Evolutionary conservation across 2,797 vertebrate genomes (phyloP).

Genomic region (Carapus acus): DNA sequence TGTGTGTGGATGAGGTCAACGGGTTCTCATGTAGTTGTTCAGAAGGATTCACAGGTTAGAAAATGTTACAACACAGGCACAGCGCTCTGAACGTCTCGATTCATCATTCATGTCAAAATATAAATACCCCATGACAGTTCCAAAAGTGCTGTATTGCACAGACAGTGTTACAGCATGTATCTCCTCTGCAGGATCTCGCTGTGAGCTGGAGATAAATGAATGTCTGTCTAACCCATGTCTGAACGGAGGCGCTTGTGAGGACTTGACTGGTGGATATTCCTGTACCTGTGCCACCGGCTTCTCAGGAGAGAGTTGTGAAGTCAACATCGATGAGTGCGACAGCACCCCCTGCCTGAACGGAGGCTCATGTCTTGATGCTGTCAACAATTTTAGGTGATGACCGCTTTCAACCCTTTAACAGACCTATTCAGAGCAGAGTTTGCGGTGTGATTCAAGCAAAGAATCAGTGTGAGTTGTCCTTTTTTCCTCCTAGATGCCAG

Average conservation of each 20-base stretch:
- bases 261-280: conserved; percentile 78
- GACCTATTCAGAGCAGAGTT: too few species aligned
- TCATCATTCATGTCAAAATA: too few species aligned
- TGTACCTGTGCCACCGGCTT: conserved; percentile 86
- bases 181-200: conserved; percentile 72
- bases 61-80: too few species aligned
- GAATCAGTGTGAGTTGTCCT: background rate
- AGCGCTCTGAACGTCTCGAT: too few species aligned
- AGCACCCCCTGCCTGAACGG: conserved; percentile 89
- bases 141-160: too few species aligned
- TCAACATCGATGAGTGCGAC: conserved; percentile 85
- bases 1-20: conserved; percentile 82
- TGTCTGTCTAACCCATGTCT: conserved; percentile 86
- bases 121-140: too few species aligned
- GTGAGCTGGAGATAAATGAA: conserved; percentile 89
- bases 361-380: conserved; percentile 81
- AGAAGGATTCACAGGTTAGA: conserved; percentile 83
- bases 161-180: background rate
- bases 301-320: conserved; percentile 81
- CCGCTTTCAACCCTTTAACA: background rate
- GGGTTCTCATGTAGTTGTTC: conserved; percentile 80
- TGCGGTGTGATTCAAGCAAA: background rate
- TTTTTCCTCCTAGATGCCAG: conserved; percentile 75
- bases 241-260: conserved; percentile 84
- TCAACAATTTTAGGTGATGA: conserved; percentile 84